phyloP scores from a whole-genome alignment of 2,113 vertebrate genomes.

The Ptilonorhynchus violaceus region DNA sequence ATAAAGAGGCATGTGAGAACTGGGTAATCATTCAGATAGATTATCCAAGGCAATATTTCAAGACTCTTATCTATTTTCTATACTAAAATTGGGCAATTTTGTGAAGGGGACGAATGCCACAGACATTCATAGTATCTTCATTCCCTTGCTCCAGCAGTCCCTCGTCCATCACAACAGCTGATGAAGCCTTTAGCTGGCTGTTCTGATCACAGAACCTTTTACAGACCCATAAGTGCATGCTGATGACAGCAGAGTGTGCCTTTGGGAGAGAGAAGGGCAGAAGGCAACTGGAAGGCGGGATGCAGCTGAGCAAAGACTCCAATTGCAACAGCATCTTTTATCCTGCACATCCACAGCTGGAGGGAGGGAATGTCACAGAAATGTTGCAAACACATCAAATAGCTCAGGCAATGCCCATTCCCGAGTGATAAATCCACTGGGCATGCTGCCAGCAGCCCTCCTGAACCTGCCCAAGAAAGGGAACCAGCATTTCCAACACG shows the following conservation, averaged over 20 bases:
- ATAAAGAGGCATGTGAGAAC: not conserved
- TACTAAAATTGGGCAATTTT: not conserved
- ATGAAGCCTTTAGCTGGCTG: not conserved
- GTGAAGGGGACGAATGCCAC: not conserved
- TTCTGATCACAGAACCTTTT: not conserved
- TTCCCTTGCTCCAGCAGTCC: not conserved
- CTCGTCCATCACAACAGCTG: not conserved
- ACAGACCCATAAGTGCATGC: rapidly evolving
- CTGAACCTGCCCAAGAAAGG: not conserved
- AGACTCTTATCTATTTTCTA: not conserved
- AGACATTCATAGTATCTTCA: not conserved
- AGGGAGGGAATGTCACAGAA: not conserved
- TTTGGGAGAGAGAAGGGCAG: not conserved
- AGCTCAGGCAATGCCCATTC: not conserved
- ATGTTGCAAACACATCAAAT: not conserved
- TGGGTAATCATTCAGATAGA: not conserved
- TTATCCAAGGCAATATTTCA: not conserved
- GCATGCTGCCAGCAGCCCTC: not conserved
- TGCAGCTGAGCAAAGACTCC: not conserved
- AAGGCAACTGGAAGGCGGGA: not conserved
- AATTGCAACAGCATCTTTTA: not conserved
- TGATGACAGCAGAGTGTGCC: not conserved
- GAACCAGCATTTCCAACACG: rapidly evolving
- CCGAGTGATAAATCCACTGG: not conserved
- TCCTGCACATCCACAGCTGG: not conserved